A percentile compares a stretch with the other conserved stretches of the same genome.
Conservation (phyloP, 1,140 invertebrate species). For the Magallana angulata region DNA sequence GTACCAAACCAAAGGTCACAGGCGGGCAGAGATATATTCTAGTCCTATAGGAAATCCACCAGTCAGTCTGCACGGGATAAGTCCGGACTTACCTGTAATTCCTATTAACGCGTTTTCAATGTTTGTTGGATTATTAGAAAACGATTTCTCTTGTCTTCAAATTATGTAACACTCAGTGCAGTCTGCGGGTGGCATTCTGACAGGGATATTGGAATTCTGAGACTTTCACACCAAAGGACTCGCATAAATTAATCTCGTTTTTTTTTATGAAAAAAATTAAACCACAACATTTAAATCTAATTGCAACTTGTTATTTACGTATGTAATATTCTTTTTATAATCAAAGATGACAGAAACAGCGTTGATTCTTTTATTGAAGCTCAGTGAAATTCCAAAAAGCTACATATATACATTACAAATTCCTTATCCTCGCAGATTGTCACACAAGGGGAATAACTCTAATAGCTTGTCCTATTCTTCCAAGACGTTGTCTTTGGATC, state of each 20-base stretch:
- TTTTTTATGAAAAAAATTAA: not conserved
- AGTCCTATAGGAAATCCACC: not conserved
- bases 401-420: not conserved
- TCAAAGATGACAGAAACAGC: no score
- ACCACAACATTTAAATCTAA: not conserved
- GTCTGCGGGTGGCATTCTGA: not conserved
- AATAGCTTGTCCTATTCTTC: not conserved
- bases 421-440: not conserved
- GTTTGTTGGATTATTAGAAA: not conserved
- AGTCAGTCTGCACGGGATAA: not conserved
- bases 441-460: slow-evolving; percentile 8
- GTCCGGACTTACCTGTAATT: not conserved
- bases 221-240: not conserved
- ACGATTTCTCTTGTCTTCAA: not conserved
- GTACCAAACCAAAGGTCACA: not conserved
- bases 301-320: no score
- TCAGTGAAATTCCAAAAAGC: slow-evolving; percentile 7
- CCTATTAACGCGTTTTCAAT: not conserved
- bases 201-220: not conserved
- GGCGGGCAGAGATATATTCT: not conserved
- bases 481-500: no score
- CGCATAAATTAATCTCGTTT: not conserved
- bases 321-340: no score
- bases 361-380: slow-evolving; percentile 12
- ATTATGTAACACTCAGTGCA: not conserved